Percentiles rank a stretch among this genome's conserved stretches.
Evolutionary conservation across 2,888 invertebrate genomes (phyloP).

Genomic region (Labia minor): DNA sequence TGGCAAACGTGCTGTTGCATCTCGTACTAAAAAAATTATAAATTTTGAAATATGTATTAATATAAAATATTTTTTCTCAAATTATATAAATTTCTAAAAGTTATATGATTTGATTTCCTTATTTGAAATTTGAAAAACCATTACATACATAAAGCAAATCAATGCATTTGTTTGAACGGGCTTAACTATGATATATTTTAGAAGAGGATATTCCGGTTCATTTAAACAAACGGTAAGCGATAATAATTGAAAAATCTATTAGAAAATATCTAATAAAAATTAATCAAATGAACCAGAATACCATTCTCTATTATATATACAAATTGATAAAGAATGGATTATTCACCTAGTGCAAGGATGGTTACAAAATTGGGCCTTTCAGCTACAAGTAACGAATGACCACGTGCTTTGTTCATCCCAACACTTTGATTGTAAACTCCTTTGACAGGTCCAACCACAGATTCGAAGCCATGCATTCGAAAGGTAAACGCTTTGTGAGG

Average conservation of each 20-base stretch:
- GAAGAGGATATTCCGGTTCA: too few relatives aligned
- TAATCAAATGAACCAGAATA: too few relatives aligned
- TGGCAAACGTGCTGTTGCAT: conserved; percentile 84
- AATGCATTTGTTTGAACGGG: too few relatives aligned
- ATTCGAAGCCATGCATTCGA: conserved; percentile 73
- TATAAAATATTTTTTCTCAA: background rate
- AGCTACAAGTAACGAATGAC: conserved; percentile 70
- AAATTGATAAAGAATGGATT: too few relatives aligned
- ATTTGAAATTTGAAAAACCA: background rate
- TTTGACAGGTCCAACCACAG: conserved; percentile 71
- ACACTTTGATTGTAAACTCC: conserved; percentile 57
- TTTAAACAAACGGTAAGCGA: too few relatives aligned
- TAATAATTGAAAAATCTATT: too few relatives aligned
- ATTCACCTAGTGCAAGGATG: conserved; percentile 60
- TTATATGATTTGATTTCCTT: background rate
- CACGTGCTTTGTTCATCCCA: conserved; percentile 50
- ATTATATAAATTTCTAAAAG: background rate
- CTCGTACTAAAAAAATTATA: conserved; percentile 50
- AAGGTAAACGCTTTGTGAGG: conserved; percentile 90
- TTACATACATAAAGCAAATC: conserved; percentile 9
- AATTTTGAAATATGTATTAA: background rate
- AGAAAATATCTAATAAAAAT: conserved; percentile 13
- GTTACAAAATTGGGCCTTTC: conserved; percentile 84
- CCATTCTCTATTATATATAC: too few relatives aligned
- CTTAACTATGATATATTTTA: too few relatives aligned